Percentiles rank a stretch among this genome's conserved stretches.
These are phyloP conservation scores for Pemphredon lugubris DNA, from an alignment of 2,888 invertebrate species.

Conservation along the genomic window DNA sequence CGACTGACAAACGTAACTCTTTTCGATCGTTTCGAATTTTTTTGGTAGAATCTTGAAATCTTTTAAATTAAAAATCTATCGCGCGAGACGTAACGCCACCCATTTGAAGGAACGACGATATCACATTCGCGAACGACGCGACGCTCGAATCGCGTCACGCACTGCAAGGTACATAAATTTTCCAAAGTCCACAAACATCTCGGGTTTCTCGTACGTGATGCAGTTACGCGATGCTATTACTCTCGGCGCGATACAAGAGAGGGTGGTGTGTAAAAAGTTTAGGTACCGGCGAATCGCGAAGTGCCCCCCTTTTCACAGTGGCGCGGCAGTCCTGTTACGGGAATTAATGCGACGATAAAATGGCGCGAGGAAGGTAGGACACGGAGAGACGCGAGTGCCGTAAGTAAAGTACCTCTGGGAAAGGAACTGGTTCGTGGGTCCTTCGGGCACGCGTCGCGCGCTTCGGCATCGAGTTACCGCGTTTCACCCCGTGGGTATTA, in stretches of 20 bases:
- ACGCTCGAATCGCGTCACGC: not conserved
- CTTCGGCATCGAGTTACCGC: slow-evolving; percentile 62
- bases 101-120: not conserved
- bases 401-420: slow-evolving; percentile 43
- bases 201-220: slow-evolving; percentile 1
- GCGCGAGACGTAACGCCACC: too few species aligned
- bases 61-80: too few species aligned
- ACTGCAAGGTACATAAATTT: too few species aligned
- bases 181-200: slow-evolving; percentile 3
- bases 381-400: slow-evolving; percentile 39
- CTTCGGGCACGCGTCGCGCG: slow-evolving; percentile 55
- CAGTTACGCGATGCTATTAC: slow-evolving; percentile 24
- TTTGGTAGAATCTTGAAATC: too few species aligned
- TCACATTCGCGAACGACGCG: too few species aligned
- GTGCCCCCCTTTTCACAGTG: slow-evolving; percentile 24
- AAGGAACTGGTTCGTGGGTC: slow-evolving; percentile 34
- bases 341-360: slow-evolving; percentile 52
- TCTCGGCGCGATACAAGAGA: slow-evolving; percentile 6
- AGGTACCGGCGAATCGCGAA: slow-evolving; percentile 20
- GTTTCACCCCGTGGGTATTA: slow-evolving; percentile 61
- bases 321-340: slow-evolving; percentile 15
- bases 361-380: slow-evolving; percentile 34
- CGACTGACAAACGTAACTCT: too few species aligned
- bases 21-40: too few species aligned
- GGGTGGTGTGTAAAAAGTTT: slow-evolving; percentile 26